These are phyloP conservation scores for Emydura subglobosa DNA, from an alignment of 2,113 vertebrate genomes.

Conservation along the genomic window DNA sequence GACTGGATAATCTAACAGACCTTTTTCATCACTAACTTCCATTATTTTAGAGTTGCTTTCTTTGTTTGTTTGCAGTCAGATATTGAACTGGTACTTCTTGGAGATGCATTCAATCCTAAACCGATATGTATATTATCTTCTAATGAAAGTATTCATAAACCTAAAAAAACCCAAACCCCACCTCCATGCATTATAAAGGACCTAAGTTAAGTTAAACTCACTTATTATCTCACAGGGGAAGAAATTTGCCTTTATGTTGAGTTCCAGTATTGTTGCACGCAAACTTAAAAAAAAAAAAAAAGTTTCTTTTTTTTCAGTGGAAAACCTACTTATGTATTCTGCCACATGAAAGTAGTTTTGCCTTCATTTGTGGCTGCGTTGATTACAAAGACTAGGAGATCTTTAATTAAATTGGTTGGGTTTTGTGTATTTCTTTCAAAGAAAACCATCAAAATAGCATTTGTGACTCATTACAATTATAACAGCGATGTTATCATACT, in stretches of 20 bases:
- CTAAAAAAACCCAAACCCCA: rapidly evolving
- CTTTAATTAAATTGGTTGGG: conserved; percentile 73
- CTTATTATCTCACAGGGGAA: neutral
- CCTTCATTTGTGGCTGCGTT: conserved; percentile 67
- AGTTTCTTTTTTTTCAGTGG: neutral
- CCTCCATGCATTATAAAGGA: neutral
- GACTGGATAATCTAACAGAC: neutral
- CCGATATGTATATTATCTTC: neutral
- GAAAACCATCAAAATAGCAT: conserved; percentile 74
- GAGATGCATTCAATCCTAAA: neutral
- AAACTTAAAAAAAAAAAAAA: neutral
- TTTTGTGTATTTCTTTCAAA: conserved; percentile 75
- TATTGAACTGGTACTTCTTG: neutral
- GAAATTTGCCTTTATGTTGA: neutral
- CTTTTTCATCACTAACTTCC: rapidly evolving
- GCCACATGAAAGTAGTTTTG: conserved; percentile 75
- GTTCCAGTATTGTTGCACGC: neutral
- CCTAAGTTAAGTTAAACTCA: neutral
- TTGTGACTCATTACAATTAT: conserved; percentile 77
- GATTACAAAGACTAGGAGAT: conserved; percentile 79
- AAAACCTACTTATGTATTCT: neutral
- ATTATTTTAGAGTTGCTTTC: neutral
- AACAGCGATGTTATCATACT: conserved; percentile 7
- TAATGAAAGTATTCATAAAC: neutral
- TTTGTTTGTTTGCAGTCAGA: neutral